These are phyloP conservation scores for Archilochus colubris DNA, from an alignment of 2,113 vertebrate genomes.

Conservation along the genomic window DNA sequence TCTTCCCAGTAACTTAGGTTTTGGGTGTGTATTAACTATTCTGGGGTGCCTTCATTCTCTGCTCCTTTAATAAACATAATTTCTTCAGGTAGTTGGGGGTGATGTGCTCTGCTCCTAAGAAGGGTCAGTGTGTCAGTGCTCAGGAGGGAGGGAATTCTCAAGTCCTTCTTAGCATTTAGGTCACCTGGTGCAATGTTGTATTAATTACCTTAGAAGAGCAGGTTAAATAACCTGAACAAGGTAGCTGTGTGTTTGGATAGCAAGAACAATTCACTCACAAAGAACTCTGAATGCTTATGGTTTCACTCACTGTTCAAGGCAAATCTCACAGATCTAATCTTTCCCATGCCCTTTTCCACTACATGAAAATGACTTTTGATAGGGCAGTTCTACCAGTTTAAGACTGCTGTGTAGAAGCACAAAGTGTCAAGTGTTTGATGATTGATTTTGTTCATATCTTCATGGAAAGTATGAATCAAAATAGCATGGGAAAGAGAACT, in stretches of 20 bases:
- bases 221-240: neutral
- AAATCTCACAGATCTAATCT: constrained; percentile 32
- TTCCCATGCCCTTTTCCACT: constrained; percentile 36
- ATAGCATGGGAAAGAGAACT: constrained; percentile 17
- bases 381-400: constrained; percentile 14
- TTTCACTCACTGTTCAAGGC: neutral
- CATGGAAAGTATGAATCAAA: constrained; percentile 49
- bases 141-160: neutral
- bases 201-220: neutral
- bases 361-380: neutral
- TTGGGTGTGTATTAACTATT: neutral
- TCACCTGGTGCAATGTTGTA: neutral
- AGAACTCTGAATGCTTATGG: neutral
- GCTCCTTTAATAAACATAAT: neutral
- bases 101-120: neutral
- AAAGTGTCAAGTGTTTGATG: neutral
- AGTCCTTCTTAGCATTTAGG: neutral
- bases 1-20: neutral
- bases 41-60: neutral
- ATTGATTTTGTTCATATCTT: constrained; percentile 45
- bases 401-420: neutral
- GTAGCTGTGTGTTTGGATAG: neutral
- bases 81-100: neutral
- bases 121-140: neutral
- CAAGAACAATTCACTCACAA: neutral